Conservation (phyloP, 2,888 invertebrate genomes). For the Macrosoma leucophasiata region DNA sequence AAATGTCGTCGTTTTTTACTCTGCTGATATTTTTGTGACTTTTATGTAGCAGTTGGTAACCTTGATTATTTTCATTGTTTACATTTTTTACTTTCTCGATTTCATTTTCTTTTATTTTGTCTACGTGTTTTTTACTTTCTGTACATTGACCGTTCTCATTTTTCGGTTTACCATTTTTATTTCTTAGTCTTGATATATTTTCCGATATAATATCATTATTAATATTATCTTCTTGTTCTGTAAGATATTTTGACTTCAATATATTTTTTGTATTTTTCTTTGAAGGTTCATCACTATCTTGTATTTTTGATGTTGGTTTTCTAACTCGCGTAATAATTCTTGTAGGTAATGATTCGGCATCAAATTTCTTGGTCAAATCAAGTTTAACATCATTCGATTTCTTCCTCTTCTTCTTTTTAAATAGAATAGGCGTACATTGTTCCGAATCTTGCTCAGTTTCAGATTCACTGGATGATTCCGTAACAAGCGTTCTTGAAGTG, state of each 20-base stretch:
- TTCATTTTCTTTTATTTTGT: slow-evolving; percentile 4
- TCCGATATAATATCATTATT: slow-evolving; percentile 48
- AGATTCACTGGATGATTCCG: slow-evolving; percentile 51
- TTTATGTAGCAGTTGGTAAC: no score
- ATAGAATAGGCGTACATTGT: slow-evolving; percentile 39
- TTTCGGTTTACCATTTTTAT: slow-evolving; percentile 34
- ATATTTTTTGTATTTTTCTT: slow-evolving; percentile 35
- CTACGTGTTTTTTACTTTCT: background rate
- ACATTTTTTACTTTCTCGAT: slow-evolving; percentile 13
- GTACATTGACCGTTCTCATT: slow-evolving; percentile 25
- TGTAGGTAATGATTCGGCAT: slow-evolving; percentile 42
- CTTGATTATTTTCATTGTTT: no score
- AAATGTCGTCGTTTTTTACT: no score
- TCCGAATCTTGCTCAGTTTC: slow-evolving; percentile 44
- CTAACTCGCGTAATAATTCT: slow-evolving; percentile 50
- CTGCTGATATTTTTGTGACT: no score
- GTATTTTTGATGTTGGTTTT: slow-evolving; percentile 49
- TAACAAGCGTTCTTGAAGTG: slow-evolving; percentile 25
- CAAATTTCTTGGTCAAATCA: slow-evolving; percentile 47
- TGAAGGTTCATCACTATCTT: slow-evolving; percentile 25
- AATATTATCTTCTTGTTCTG: slow-evolving; percentile 45
- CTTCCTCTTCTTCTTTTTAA: slow-evolving; percentile 34
- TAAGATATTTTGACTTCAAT: slow-evolving; percentile 39
- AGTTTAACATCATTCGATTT: slow-evolving; percentile 34
- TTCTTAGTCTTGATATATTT: slow-evolving; percentile 49